Evolutionary conservation across 2,888 invertebrate genomes (phyloP).

Genomic region (Cybosia mesomella): DNA sequence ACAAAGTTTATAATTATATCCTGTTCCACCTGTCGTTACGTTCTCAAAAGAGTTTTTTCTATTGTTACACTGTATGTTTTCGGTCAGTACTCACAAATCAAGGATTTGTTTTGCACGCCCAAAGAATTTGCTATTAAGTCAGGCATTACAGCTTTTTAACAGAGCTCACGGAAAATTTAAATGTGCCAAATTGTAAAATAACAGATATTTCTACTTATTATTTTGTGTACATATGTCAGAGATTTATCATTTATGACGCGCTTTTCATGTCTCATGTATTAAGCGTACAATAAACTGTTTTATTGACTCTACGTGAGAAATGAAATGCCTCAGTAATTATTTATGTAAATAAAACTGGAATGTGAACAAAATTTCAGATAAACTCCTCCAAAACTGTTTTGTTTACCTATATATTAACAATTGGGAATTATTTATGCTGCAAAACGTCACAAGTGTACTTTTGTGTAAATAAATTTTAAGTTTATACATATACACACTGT

Average conservation of each 20-base stretch:
- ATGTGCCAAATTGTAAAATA: conserved; percentile 79
- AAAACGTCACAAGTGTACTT: conserved; percentile 84
- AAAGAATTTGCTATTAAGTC: conserved; percentile 66
- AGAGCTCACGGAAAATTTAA: conserved; percentile 55
- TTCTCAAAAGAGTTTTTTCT: conserved; percentile 56
- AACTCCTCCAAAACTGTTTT: conserved; percentile 39
- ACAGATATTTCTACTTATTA: conserved; percentile 53
- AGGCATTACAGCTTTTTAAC: conserved; percentile 54
- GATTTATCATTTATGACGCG: conserved; percentile 47
- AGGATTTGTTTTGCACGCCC: conserved; percentile 61
- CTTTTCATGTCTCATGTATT: conserved; percentile 46
- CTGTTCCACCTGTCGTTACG: conserved; percentile 42
- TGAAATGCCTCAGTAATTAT: conserved; percentile 42
- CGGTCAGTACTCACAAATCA: conserved; percentile 72
- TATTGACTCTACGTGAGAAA: conserved; percentile 39
- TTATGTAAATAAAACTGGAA: conserved; percentile 47
- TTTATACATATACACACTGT: conserved; percentile 85
- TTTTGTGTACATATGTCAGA: conserved; percentile 53
- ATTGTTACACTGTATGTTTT: conserved; percentile 65
- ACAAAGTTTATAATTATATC: conserved; percentile 51
- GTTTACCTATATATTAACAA: conserved; percentile 31
- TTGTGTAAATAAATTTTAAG: conserved; percentile 86
- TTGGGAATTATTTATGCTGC: conserved; percentile 65
- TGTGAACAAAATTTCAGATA: conserved; percentile 48
- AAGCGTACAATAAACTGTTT: conserved; percentile 34